Percentiles rank a stretch among this genome's conserved stretches.
Conservation (phyloP, 1,140 invertebrate genomes). For the Drosophila novamexicana region DNA sequence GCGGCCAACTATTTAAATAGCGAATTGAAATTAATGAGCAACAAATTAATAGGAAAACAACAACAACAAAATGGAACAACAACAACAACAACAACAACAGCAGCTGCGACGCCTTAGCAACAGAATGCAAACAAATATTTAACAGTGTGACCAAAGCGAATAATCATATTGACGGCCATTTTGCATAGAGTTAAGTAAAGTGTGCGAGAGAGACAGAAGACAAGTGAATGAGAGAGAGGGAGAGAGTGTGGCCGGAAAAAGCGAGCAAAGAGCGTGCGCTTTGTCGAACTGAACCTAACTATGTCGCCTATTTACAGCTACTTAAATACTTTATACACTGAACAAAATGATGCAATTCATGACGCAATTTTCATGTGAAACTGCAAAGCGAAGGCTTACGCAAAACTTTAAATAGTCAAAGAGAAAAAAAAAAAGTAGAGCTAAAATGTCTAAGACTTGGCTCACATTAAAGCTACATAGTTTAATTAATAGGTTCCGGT, state of each 20-base stretch:
- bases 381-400: no score
- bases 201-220: background rate
- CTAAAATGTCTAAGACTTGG: no score
- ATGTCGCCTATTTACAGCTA: slow-evolving; percentile 4
- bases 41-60: slow-evolving; percentile 11
- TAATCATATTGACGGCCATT: slow-evolving; percentile 38
- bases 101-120: slow-evolving; percentile 37
- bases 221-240: background rate
- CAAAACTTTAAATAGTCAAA: no score
- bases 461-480: no score
- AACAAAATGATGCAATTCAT: slow-evolving; percentile 7
- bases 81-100: slow-evolving; percentile 4
- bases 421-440: no score
- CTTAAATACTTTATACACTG: background rate
- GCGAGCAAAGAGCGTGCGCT: background rate
- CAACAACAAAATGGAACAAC: slow-evolving; percentile 3
- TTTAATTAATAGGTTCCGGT: no score
- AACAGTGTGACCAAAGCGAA: slow-evolving; percentile 18
- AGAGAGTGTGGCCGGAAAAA: background rate
- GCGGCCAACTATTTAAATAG: slow-evolving; percentile 36
- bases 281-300: slow-evolving; percentile 8
- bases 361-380: background rate
- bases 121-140: slow-evolving; percentile 37
- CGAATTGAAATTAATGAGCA: slow-evolving; percentile 57
- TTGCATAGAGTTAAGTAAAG: slow-evolving; percentile 22